phyloP scores from a whole-genome alignment of 2,888 invertebrate genomes.

The Beris chalybata region DNA sequence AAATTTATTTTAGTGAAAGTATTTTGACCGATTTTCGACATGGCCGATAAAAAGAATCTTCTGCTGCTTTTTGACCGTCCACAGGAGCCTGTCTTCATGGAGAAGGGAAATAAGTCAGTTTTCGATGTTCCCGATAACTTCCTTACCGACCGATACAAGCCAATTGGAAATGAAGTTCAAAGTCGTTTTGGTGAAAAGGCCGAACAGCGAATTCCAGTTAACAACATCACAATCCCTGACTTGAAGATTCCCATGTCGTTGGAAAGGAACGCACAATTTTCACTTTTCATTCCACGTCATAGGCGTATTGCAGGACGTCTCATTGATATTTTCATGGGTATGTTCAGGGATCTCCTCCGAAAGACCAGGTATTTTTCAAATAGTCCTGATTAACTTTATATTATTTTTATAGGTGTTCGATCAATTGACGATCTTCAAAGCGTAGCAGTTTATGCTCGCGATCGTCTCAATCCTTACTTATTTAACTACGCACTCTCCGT shows the following conservation, averaged over 20 bases:
- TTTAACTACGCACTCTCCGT: constrained; percentile 77
- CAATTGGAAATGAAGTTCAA: constrained; percentile 56
- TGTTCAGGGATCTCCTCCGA: constrained; percentile 25
- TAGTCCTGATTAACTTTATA: constrained; percentile 15
- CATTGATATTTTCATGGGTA: constrained; percentile 69
- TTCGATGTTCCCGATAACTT: constrained; percentile 64
- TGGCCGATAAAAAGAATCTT: constrained; percentile 56
- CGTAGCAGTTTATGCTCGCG: constrained; percentile 68
- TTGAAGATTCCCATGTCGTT: constrained; percentile 63
- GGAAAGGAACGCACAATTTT: constrained; percentile 67
- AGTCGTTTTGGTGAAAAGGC: constrained; percentile 61
- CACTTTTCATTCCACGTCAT: constrained; percentile 71
- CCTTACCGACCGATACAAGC: constrained; percentile 57
- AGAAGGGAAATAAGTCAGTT: constrained; percentile 63
- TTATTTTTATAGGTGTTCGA: constrained; percentile 61
- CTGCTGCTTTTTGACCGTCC: constrained; percentile 70
- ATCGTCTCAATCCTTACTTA: constrained; percentile 71
- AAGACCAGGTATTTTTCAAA: constrained; percentile 50
- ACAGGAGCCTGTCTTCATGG: constrained; percentile 70
- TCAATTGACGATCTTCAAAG: constrained; percentile 67
- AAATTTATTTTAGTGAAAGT: too few relatives aligned
- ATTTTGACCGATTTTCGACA: background rate
- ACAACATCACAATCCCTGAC: constrained; percentile 64
- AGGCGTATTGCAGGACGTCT: constrained; percentile 66
- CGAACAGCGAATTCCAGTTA: constrained; percentile 57